phyloP scores from a whole-genome alignment of 2,888 invertebrate genomes.

The Pyrrhia umbra region DNA sequence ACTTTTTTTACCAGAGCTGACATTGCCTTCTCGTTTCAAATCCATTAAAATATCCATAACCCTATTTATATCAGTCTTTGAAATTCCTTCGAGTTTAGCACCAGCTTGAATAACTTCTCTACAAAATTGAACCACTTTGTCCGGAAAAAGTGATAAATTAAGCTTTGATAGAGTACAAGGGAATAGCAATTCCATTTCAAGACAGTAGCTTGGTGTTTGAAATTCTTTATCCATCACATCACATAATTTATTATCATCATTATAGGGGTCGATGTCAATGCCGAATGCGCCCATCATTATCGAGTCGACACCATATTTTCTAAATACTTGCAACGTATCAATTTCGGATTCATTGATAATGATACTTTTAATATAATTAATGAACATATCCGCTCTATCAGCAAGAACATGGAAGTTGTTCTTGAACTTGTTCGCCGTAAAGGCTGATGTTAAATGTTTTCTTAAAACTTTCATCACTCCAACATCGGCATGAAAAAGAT shows the following conservation, averaged over 20 bases:
- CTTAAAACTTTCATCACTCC: slow-evolving; percentile 70
- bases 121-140: slow-evolving; percentile 57
- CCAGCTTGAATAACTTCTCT: slow-evolving; percentile 60
- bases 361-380: slow-evolving; percentile 62
- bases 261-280: slow-evolving; percentile 61
- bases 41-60: slow-evolving; percentile 64
- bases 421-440: slow-evolving; percentile 73
- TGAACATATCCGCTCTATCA: slow-evolving; percentile 66
- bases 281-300: slow-evolving; percentile 62
- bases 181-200: slow-evolving; percentile 66
- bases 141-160: slow-evolving; percentile 61
- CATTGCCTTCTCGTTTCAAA: slow-evolving; percentile 49
- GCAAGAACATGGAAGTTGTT: slow-evolving; percentile 65
- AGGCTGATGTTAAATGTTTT: slow-evolving; percentile 70
- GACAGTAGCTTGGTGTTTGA: slow-evolving; percentile 54
- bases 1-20: slow-evolving; percentile 13
- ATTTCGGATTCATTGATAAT: slow-evolving; percentile 51
- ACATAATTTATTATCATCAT: slow-evolving; percentile 54
- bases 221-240: slow-evolving; percentile 57
- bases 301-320: slow-evolving; percentile 64
- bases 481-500: slow-evolving; percentile 71
- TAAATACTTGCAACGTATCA: slow-evolving; percentile 57
- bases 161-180: slow-evolving; percentile 60
- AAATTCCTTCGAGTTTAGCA: slow-evolving; percentile 30
- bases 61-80: slow-evolving; percentile 41